phyloP scores from a whole-genome alignment of 2,888 invertebrate species.

The Molanna angustata region DNA sequence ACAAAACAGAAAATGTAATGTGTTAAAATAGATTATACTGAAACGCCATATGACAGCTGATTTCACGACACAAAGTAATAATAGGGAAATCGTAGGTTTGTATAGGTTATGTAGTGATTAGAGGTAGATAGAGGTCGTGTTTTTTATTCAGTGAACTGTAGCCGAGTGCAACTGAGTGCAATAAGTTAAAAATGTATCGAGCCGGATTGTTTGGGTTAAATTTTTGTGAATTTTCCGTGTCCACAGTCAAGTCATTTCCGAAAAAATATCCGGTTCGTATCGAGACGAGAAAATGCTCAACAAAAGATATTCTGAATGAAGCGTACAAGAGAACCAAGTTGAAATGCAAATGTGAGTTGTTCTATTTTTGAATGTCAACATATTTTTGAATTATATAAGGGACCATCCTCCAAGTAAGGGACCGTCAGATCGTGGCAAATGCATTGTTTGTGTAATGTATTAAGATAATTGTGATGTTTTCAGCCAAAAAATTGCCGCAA shows the following conservation, averaged over 20 bases:
- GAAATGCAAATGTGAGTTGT: constrained; percentile 69
- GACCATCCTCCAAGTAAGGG: neutral
- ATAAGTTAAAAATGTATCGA: constrained; percentile 21
- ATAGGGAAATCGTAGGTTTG: no score
- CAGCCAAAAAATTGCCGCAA: constrained; percentile 83
- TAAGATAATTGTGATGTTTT: constrained; percentile 35
- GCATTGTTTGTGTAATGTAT: constrained; percentile 1
- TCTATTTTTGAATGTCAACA: constrained; percentile 11
- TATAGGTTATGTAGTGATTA: no score
- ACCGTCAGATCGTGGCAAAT: neutral
- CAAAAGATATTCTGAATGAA: constrained; percentile 52
- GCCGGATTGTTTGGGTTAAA: constrained; percentile 28
- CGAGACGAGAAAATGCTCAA: constrained; percentile 37
- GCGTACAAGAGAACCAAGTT: constrained; percentile 65
- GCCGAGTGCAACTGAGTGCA: neutral
- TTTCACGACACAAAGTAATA: no score
- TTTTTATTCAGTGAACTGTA: no score
- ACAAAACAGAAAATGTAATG: no score
- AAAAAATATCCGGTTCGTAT: constrained; percentile 5
- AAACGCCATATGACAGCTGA: no score
- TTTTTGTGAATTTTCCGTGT: constrained; percentile 6
- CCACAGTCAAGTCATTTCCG: constrained; percentile 12
- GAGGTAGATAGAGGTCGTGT: no score
- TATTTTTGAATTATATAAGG: constrained; percentile 22
- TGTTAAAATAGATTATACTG: no score